phyloP scores from a whole-genome alignment of 2,113 vertebrate species.

The Daubentonia madagascariensis region DNA sequence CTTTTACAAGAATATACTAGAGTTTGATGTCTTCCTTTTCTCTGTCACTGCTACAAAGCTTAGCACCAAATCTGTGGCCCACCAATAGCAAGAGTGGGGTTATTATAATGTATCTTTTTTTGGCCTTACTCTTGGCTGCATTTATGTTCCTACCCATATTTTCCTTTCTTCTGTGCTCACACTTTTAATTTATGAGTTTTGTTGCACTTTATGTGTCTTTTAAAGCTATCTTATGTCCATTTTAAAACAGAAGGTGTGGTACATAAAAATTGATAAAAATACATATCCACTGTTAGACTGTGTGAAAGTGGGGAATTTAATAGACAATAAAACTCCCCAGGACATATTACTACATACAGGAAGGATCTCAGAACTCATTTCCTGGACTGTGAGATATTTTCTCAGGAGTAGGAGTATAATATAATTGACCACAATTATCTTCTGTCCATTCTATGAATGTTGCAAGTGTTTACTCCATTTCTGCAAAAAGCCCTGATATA shows the following conservation, averaged over 20 bases:
- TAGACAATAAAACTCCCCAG: slow-evolving; percentile 74
- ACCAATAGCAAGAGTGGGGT: neutral
- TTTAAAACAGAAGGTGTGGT: slow-evolving; percentile 30
- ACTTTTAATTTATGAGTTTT: neutral
- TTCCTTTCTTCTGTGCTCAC: slow-evolving; percentile 13
- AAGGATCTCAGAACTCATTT: slow-evolving; percentile 76
- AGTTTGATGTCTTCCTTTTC: slow-evolving; percentile 5
- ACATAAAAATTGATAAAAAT: slow-evolving; percentile 51
- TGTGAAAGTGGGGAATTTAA: slow-evolving; percentile 63
- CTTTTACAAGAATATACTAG: neutral
- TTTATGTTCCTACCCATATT: neutral
- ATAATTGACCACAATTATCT: slow-evolving; percentile 74
- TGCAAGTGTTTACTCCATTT: slow-evolving; percentile 55
- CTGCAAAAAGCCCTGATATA: neutral
- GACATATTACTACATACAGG: slow-evolving; percentile 68
- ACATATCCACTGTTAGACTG: slow-evolving; percentile 29
- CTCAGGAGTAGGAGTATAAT: slow-evolving; percentile 73
- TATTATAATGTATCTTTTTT: neutral
- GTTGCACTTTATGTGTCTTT: slow-evolving; percentile 10
- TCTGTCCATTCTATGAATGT: slow-evolving; percentile 70
- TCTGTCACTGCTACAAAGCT: neutral
- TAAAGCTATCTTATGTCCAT: neutral
- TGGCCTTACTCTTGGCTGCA: neutral
- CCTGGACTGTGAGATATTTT: slow-evolving; percentile 71
- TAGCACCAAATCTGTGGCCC: neutral